These are phyloP conservation scores for Eptesicus fuscus DNA, from an alignment of 2,113 vertebrate genomes.

Conservation along the genomic window DNA sequence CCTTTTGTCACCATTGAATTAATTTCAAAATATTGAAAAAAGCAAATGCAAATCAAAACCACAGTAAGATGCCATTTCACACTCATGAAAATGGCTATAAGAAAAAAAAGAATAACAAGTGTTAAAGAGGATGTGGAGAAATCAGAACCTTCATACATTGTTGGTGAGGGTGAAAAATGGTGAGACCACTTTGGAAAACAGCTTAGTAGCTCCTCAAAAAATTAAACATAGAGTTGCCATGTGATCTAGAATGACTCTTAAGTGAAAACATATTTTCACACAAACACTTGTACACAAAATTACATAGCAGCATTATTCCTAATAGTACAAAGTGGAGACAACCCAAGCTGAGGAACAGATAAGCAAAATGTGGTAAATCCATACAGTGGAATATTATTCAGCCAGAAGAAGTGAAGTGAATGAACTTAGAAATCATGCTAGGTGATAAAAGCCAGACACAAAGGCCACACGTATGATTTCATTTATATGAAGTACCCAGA, in stretches of 20 bases:
- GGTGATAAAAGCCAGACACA: background rate
- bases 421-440: background rate
- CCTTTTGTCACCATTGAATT: background rate
- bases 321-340: background rate
- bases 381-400: background rate
- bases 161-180: background rate
- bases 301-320: background rate
- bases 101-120: background rate
- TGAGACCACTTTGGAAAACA: background rate
- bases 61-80: background rate
- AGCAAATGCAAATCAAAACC: background rate
- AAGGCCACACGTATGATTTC: background rate
- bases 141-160: background rate
- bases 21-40: slow-evolving; percentile 10
- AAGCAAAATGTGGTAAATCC: background rate
- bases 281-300: background rate
- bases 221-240: background rate
- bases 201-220: background rate
- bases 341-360: background rate
- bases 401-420: background rate
- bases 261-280: background rate
- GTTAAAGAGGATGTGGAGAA: background rate
- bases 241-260: background rate
- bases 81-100: background rate
- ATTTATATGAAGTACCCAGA: background rate